Percentiles rank a stretch among this genome's conserved stretches.
Evolutionary conservation across 2,888 invertebrate species (phyloP).

Genomic region (Subacronicta megacephala): DNA sequence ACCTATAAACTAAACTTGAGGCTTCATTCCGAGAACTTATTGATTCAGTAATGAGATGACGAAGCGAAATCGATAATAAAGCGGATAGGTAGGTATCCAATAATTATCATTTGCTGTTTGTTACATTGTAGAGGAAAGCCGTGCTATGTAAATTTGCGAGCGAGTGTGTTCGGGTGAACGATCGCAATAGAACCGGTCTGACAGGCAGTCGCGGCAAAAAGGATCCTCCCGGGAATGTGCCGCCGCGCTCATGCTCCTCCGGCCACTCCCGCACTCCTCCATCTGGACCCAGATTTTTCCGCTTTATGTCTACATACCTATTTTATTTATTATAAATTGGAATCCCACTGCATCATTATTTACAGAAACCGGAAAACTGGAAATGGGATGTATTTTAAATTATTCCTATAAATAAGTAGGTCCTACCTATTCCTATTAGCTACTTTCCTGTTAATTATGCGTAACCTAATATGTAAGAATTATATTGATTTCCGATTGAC

Average conservation of each 20-base stretch:
- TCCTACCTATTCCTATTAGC: constrained; percentile 19
- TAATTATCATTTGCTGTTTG: constrained; percentile 58
- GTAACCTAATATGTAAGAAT: not conserved
- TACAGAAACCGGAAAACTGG: constrained; percentile 40
- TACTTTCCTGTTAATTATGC: constrained; percentile 22
- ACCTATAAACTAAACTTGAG: constrained; percentile 12
- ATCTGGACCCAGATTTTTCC: constrained; percentile 72
- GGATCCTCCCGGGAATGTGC: constrained; percentile 80
- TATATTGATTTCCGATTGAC: constrained; percentile 15
- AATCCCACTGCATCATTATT: constrained; percentile 14
- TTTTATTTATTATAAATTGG: constrained; percentile 13
- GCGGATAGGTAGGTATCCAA: constrained; percentile 24
- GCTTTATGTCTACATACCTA: constrained; percentile 65
- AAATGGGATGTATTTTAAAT: constrained; percentile 30
- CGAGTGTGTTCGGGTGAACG: constrained; percentile 80
- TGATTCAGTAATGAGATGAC: constrained; percentile 48
- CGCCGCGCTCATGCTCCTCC: constrained; percentile 31
- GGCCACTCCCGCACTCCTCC: constrained; percentile 56
- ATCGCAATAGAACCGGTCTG: constrained; percentile 82
- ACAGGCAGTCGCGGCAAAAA: constrained; percentile 73
- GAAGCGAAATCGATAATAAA: constrained; percentile 39
- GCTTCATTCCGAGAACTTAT: constrained; percentile 31
- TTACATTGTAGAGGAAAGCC: constrained; percentile 65
- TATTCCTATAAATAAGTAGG: constrained; percentile 7
- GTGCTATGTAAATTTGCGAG: constrained; percentile 75